Evolutionary conservation across 2,888 invertebrate genomes (phyloP), one percentile per base, ranked within the genome.

Genomic region (Azorinus chamasolen): DNA sequence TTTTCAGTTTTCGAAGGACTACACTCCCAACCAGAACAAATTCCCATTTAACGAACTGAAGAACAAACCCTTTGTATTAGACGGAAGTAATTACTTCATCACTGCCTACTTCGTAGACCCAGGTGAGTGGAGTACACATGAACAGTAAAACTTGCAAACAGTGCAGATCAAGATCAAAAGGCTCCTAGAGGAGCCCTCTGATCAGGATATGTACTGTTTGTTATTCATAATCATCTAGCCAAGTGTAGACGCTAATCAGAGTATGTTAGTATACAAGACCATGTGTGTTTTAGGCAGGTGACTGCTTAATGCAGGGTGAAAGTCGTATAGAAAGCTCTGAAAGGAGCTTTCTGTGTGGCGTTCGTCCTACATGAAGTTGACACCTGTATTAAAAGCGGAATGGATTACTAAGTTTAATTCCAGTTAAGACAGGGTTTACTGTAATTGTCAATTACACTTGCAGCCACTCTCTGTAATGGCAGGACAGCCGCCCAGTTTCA

Each of bases 401-500:
- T 25, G 18, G n/a, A n/a, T n/a, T n/a, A n/a, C n/a, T n/a, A n/a
- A n/a, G n/a, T n/a, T n/a, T n/a, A n/a, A n/a, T n/a, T n/a, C n/a
- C n/a, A n/a, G n/a, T n/a, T n/a, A n/a, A n/a, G 16, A 41, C 10
- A 41, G 10, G 41, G 41, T 16, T 41, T 41, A 41, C 41, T 41
- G 41, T 41, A 16, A 41, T 16, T 41, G 41, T n/a, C n/a, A n/a
- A n/a, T n/a, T n/a, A n/a, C 10, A 32, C 20, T 74, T 77, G 0
- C 78, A 92, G 92, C 78, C 6, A 86, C 57, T 0, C 88, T 92
- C 18, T 92, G 92, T 68, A 83, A 74, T 5, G 91, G 91, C 5
- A 83, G 91, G 2, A 78, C 86, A 0, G 61, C 66, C 5, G 64
- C 58, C 0, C 70, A 88, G 27, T 88, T 86, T 50, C 46, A 64